Evolutionary conservation across 2,888 invertebrate genomes (phyloP).

Genomic region (Xanthia togata): DNA sequence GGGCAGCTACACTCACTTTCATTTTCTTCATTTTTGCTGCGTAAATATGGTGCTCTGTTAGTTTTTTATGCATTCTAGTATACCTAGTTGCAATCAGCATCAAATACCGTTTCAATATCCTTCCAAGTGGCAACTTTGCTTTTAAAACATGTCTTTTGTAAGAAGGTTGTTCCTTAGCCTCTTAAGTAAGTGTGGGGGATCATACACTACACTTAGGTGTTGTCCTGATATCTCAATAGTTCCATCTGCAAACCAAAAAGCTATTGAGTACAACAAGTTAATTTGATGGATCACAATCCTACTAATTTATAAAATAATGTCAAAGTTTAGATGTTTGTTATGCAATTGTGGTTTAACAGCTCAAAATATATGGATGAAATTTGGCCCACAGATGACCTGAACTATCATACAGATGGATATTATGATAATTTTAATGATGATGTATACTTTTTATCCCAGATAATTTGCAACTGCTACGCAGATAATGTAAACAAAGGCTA

Average conservation of each 20-base stretch:
- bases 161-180: background rate
- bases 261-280: conserved; percentile 2
- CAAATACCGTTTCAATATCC: background rate
- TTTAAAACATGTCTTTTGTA: background rate
- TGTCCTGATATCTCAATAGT: background rate
- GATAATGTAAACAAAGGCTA: background rate
- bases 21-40: too few relatives aligned
- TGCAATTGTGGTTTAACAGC: background rate
- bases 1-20: too few relatives aligned
- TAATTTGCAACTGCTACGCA: background rate
- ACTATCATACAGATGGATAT: background rate
- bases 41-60: too few relatives aligned
- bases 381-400: background rate
- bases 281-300: background rate
- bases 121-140: background rate
- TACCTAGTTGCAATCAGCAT: background rate
- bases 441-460: background rate
- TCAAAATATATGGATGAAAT: background rate
- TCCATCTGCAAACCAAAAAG: background rate
- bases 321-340: background rate
- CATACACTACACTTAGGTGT: background rate
- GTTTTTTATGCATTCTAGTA: too few relatives aligned
- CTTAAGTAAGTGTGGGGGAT: background rate
- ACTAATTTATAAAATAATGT: background rate
- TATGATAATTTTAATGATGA: background rate